phyloP scores from a whole-genome alignment of 2,113 vertebrate genomes.

The Clarias macrocephalus region DNA sequence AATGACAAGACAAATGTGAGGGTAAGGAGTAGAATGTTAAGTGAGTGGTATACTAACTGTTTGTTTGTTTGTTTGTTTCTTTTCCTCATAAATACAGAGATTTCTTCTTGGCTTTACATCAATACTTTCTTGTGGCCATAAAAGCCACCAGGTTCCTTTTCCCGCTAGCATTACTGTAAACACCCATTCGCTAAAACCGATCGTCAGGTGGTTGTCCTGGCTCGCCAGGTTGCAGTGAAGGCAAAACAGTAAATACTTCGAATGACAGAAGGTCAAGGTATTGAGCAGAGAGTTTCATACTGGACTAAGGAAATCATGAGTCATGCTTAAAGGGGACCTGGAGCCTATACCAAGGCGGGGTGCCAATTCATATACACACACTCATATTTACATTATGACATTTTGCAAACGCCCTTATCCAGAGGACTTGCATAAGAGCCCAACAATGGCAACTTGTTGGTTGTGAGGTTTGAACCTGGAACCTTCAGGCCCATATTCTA shows the following conservation, averaged over 20 bases:
- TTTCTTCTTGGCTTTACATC: neutral
- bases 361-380: no score
- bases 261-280: constrained; percentile 9
- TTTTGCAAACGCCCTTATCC: no score
- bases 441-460: no score
- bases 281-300: neutral
- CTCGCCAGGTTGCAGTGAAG: constrained; percentile 6
- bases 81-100: neutral
- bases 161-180: constrained; percentile 15
- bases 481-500: no score
- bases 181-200: neutral
- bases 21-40: no score
- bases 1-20: no score
- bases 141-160: neutral
- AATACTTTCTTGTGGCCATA: neutral
- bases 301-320: neutral
- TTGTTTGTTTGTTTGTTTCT: no score
- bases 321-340: neutral
- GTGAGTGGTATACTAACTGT: no score
- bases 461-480: no score
- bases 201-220: neutral
- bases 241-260: constrained; percentile 37
- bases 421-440: no score
- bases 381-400: no score
- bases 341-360: no score